These are phyloP conservation scores for Daphoenositta chrysoptera DNA, from an alignment of 2,113 vertebrate genomes.

Conservation along the genomic window DNA sequence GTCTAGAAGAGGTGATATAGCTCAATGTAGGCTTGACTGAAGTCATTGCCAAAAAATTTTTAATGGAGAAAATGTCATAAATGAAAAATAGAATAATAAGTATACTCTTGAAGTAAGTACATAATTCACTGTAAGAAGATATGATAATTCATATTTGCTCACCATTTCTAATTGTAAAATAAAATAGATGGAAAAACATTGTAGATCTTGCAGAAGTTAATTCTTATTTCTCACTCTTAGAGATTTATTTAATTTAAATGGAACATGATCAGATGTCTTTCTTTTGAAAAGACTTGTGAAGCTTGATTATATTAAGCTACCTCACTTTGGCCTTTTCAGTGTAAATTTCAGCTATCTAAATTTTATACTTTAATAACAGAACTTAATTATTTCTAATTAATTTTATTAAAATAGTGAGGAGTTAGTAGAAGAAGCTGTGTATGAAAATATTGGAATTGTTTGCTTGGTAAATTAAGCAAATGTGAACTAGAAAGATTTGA, in stretches of 20 bases:
- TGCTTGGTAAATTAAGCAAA: neutral
- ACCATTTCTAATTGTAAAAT: neutral
- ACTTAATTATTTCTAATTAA: neutral
- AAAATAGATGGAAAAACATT: neutral
- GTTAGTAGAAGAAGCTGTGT: neutral
- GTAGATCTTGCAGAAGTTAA: neutral
- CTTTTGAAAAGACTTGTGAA: neutral
- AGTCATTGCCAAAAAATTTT: neutral
- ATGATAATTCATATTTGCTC: neutral
- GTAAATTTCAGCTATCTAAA: neutral
- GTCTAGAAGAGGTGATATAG: neutral
- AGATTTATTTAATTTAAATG: neutral
- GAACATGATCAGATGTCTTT: neutral
- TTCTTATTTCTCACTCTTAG: neutral
- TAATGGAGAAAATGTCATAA: neutral
- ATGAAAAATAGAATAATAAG: neutral
- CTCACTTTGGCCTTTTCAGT: neutral
- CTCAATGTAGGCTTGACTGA: neutral
- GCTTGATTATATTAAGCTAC: neutral
- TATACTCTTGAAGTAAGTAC: neutral
- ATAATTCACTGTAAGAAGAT: neutral
- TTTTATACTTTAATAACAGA: neutral
- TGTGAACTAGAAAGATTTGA: neutral
- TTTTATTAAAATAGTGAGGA: neutral
- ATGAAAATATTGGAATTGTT: neutral